These are phyloP conservation scores for Colinus virginianus DNA, from an alignment of 2,113 vertebrate species.

Conservation along the genomic window DNA sequence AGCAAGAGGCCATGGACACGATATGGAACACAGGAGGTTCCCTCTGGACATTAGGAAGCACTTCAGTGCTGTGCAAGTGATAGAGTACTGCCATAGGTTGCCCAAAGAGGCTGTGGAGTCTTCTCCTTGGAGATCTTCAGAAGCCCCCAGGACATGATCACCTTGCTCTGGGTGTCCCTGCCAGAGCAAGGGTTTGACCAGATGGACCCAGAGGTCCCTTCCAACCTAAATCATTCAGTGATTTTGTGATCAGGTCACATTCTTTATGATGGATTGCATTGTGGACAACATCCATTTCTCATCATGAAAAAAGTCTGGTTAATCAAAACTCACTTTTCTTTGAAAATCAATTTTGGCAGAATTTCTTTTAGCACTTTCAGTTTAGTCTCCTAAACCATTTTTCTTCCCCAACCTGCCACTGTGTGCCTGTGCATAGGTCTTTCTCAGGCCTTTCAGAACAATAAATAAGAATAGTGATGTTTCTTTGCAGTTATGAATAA, in stretches of 20 bases:
- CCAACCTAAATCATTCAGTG: not conserved
- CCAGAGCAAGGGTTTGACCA: not conserved
- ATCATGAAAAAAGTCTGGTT: not conserved
- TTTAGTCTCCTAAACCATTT: not conserved
- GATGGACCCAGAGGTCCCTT: not conserved
- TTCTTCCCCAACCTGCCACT: not conserved
- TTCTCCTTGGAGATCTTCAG: too few relatives aligned
- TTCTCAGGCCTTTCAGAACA: not conserved
- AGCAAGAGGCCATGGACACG: not conserved
- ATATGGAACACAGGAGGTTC: not conserved
- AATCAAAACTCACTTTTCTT: not conserved
- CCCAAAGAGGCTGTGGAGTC: too few relatives aligned
- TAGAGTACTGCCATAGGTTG: too few relatives aligned
- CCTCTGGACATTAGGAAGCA: not conserved
- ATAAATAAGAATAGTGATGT: not conserved
- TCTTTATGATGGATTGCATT: not conserved
- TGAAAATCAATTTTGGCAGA: not conserved
- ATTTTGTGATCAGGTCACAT: not conserved
- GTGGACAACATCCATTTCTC: not conserved
- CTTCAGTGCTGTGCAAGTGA: not conserved
- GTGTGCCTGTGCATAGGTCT: not conserved
- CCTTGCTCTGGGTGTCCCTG: not conserved
- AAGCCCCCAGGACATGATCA: not conserved
- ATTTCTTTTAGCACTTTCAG: not conserved
- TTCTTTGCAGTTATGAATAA: not conserved